Conservation (phyloP, 2,113 vertebrate genomes). For the Trachemys scripta region DNA sequence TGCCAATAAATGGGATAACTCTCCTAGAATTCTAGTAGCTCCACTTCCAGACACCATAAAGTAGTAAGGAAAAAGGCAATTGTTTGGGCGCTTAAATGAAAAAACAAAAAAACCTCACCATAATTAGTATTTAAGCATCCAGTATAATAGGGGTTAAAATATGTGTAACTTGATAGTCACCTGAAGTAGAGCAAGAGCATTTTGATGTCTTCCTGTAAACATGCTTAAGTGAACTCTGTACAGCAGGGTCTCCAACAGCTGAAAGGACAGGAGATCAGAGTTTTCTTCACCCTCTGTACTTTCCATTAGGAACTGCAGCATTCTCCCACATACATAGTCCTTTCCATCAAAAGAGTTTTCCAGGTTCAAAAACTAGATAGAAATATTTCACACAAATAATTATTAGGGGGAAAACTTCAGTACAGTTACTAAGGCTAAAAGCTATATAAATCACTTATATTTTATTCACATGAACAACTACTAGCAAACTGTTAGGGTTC, state of each 20-base stretch:
- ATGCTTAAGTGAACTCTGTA: conserved; percentile 91
- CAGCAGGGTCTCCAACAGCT: conserved; percentile 91
- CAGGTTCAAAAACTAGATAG: conserved; percentile 88
- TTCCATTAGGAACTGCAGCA: conserved; percentile 86
- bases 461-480: not conserved
- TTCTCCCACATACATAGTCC: conserved; percentile 90
- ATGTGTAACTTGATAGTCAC: conserved; percentile 69
- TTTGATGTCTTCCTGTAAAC: conserved; percentile 89
- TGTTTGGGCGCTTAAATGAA: not conserved
- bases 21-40: no score
- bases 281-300: conserved; percentile 55
- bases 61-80: not conserved
- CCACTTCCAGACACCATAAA: not conserved
- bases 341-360: conserved; percentile 95
- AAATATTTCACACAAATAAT: conserved; percentile 41
- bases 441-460: not conserved
- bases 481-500: not conserved
- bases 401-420: not conserved
- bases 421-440: not conserved
- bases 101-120: not conserved
- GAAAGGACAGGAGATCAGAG: conserved; percentile 87
- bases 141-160: not conserved
- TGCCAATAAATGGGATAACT: not conserved
- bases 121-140: not conserved
- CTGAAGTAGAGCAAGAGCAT: conserved; percentile 89